phyloP scores from a whole-genome alignment of 2,797 vertebrate species.

The Calcarius lapponicus region DNA sequence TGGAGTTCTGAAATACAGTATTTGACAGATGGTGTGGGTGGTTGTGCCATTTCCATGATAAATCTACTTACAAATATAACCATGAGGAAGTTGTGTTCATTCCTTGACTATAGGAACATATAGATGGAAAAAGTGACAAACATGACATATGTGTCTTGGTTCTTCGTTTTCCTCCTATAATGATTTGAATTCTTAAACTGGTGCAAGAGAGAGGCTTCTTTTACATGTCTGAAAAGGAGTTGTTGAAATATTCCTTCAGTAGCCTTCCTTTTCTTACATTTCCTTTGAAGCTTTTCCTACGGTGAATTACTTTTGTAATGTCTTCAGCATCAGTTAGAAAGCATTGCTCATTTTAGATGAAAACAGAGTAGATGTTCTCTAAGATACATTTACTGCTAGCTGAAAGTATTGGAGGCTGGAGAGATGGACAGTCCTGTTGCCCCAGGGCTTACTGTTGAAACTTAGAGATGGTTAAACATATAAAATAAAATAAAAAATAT shows the following conservation, averaged over 20 bases:
- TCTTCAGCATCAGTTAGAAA: not conserved
- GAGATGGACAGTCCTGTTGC: not conserved
- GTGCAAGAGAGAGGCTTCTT: not conserved
- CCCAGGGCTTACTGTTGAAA: not conserved
- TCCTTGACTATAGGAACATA: slow-evolving; percentile 2
- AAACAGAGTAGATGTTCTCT: not conserved
- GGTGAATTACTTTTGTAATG: not conserved
- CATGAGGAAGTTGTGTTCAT: slow-evolving; percentile 23
- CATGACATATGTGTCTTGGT: not conserved
- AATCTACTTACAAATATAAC: slow-evolving; percentile 51
- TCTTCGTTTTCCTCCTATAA: slow-evolving; percentile 32
- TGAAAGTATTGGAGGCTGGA: not conserved
- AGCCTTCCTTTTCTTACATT: not conserved
- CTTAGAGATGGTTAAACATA: not conserved
- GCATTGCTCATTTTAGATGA: not conserved
- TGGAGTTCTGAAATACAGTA: slow-evolving; percentile 38
- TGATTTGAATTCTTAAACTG: slow-evolving; percentile 21
- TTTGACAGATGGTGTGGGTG: slow-evolving; percentile 54
- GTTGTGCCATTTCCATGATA: slow-evolving; percentile 50
- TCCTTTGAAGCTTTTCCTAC: not conserved
- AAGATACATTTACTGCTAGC: not conserved
- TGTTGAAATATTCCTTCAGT: slow-evolving; percentile 10
- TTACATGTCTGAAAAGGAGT: not conserved
- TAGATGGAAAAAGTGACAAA: slow-evolving; percentile 38
- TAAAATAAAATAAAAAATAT: not conserved